Evolutionary conservation across 2,113 vertebrate genomes (phyloP), one percentile per base, ranked within the genome.

Genomic region (Pomatostomus ruficeps): DNA sequence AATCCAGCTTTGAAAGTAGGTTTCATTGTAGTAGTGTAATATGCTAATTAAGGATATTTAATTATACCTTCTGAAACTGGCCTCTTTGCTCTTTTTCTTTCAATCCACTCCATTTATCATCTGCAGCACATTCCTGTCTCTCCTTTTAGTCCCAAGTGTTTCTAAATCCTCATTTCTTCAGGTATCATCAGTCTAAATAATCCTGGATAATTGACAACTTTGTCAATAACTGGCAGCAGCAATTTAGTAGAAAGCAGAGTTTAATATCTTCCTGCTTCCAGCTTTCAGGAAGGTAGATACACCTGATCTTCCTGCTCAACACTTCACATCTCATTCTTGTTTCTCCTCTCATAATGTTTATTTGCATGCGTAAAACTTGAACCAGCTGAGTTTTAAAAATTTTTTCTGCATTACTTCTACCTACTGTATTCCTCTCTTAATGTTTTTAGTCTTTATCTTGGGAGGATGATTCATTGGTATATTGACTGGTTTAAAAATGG

Each of bases 201-300:
- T 65, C 91, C 81, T 23, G 26, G 66, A 11, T 95, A 96, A 90
- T 59, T 92, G 96, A 92, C 92, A 94, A 76, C 91, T 82, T 95
- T 94, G 94, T 94, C 94, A 95, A 89, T 95, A 96, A 81, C 84
- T 92, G 74, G 77, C 88, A 87, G 90, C 84, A 85, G 85, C 91
- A 91, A 78, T 95, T 91, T 96, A 84, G 67, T 74, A 71, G 92
- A 94, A 87, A 76, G 61, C 43, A 61, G 17, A 55, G 40, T 95
- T 95, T 96, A 95, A 88, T 96, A 91, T 88, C 91, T 90, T 80
- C 89, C 67, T 87, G 74, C 70, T 88, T 85, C 76, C 87, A 86
- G 68, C 52, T 70, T 72, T 26, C 52, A 57, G 83, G 75, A 91
- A 88, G 85, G 91, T 29, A 73, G 76, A 95, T 94, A 81, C 43